Evolutionary conservation across 2,888 invertebrate species (phyloP).

Genomic region (Sinhomidia bicolor): DNA sequence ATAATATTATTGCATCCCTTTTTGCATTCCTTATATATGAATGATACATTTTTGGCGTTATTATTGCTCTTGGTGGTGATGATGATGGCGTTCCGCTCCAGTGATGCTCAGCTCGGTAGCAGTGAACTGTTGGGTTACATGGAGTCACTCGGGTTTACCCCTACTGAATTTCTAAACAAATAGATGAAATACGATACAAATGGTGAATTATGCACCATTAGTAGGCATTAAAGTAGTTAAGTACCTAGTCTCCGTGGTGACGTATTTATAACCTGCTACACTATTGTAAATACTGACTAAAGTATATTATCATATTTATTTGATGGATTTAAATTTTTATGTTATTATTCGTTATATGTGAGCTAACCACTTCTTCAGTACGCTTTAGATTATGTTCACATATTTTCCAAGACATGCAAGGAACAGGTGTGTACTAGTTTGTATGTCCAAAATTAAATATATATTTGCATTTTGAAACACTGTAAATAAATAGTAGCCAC

Average conservation of each 20-base stretch:
- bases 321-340: not conserved
- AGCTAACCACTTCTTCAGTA: too few relatives aligned
- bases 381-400: too few relatives aligned
- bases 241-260: too few relatives aligned
- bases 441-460: not conserved
- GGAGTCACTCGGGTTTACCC: not conserved
- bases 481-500: not conserved
- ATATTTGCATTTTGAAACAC: constrained; percentile 11
- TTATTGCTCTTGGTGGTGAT: constrained; percentile 15
- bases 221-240: too few relatives aligned
- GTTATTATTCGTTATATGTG: too few relatives aligned
- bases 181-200: not conserved
- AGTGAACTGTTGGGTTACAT: not conserved
- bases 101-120: constrained; percentile 50
- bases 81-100: constrained; percentile 57
- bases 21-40: not conserved
- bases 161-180: not conserved
- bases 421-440: not conserved
- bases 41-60: constrained; percentile 25
- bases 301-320: too few relatives aligned
- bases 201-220: not conserved
- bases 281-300: too few relatives aligned
- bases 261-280: too few relatives aligned
- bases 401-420: not conserved
- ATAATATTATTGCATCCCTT: constrained; percentile 19